phyloP scores from a whole-genome alignment of 2,888 invertebrate genomes.

The Rutpela maculata region DNA sequence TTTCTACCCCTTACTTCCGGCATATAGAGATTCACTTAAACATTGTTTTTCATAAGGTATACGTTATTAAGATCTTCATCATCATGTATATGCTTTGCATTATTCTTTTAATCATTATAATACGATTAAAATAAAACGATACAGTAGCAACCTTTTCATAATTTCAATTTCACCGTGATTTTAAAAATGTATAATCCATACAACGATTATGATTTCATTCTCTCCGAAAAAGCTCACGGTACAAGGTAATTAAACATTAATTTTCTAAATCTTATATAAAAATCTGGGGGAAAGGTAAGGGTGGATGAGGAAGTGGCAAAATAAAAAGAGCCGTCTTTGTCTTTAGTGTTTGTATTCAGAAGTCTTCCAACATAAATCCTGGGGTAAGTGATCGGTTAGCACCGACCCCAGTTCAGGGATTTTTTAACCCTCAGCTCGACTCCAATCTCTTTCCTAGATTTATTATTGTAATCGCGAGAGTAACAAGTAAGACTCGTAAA shows the following conservation, averaged over 20 bases:
- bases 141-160: no score
- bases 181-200: neutral
- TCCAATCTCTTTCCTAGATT: conserved; percentile 72
- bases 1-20: no score
- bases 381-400: conserved; percentile 74
- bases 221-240: conserved; percentile 18
- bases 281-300: conserved; percentile 45
- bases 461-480: conserved; percentile 73
- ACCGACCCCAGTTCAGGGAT: conserved; percentile 73
- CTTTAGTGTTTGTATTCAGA: conserved; percentile 70
- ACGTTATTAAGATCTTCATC: no score
- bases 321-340: conserved; percentile 60
- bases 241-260: conserved; percentile 55
- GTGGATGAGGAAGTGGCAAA: conserved; percentile 52
- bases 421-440: conserved; percentile 71
- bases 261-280: conserved; percentile 49
- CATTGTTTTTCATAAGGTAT: no score
- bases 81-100: no score
- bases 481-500: conserved; percentile 70
- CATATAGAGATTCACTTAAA: no score
- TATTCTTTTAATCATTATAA: no score
- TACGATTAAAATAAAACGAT: no score
- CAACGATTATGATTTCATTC: neutral
- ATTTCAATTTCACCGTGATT: neutral
- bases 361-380: conserved; percentile 73